Conservation (phyloP, 2,888 invertebrate species). For the Dinocampus coccinellae region DNA sequence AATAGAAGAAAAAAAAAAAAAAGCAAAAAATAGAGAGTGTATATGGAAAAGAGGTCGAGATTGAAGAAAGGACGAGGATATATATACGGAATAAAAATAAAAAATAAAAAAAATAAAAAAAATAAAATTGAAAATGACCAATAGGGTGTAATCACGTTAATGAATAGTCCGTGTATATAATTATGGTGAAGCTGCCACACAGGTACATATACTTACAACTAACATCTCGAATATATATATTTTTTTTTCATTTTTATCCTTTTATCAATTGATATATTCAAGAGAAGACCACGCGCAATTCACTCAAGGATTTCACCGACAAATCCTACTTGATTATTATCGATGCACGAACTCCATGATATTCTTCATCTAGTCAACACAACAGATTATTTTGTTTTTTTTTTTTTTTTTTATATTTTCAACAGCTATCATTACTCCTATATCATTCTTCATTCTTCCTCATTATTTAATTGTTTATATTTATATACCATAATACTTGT, state of each 20-base stretch:
- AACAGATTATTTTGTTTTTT: neutral
- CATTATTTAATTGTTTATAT: neutral
- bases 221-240: neutral
- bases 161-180: constrained; percentile 65
- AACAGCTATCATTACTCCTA: too few species aligned
- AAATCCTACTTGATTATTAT: constrained; percentile 19
- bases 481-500: neutral
- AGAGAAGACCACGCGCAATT: neutral
- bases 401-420: neutral
- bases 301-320: constrained; percentile 9
- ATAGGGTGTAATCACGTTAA: constrained; percentile 67
- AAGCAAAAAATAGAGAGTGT: constrained; percentile 16
- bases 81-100: constrained; percentile 11
- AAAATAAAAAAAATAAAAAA: constrained; percentile 4
- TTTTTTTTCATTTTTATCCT: constrained; percentile 3
- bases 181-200: constrained; percentile 56
- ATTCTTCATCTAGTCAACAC: neutral
- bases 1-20: neutral
- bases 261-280: neutral
- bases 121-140: constrained; percentile 34
- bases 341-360: constrained; percentile 28
- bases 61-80: neutral
- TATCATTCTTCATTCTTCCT: too few species aligned
- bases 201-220: constrained; percentile 10
- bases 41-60: constrained; percentile 16